Conservation (phyloP, 1,140 invertebrate genomes). For the Danaus melanippus region DNA sequence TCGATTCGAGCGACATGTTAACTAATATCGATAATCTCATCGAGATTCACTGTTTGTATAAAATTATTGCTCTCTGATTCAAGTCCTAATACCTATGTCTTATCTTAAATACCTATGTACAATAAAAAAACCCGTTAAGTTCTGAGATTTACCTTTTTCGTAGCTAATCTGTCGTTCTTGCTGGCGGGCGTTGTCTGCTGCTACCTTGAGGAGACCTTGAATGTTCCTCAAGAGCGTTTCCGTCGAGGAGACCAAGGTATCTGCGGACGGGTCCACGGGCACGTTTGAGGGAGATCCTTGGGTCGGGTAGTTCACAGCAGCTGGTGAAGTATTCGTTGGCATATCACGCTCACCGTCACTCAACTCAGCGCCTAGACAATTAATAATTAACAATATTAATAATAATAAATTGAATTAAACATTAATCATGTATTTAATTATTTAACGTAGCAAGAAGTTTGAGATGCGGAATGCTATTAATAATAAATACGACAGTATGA, state of each 20-base stretch:
- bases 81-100: no score
- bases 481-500: slow-evolving; percentile 21
- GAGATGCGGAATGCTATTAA: slow-evolving; percentile 16
- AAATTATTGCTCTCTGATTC: no score
- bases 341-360: slow-evolving; percentile 74
- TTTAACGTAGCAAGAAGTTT: no score
- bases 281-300: slow-evolving; percentile 54
- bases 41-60: slow-evolving; percentile 19
- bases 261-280: slow-evolving; percentile 73
- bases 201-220: slow-evolving; percentile 94
- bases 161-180: slow-evolving; percentile 96
- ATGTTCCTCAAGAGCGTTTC: slow-evolving; percentile 95
- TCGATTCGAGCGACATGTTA: slow-evolving; percentile 35
- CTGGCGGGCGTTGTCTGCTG: slow-evolving; percentile 94
- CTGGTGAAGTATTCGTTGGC: slow-evolving; percentile 48
- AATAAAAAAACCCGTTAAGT: no score
- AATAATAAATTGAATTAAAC: slow-evolving; percentile 4
- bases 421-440: no score
- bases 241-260: slow-evolving; percentile 80
- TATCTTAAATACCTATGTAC: slow-evolving; percentile 26
- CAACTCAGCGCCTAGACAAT: slow-evolving; percentile 69
- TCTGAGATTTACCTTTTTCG: slow-evolving; percentile 88
- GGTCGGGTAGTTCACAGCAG: slow-evolving; percentile 60
- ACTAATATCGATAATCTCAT: slow-evolving; percentile 55
- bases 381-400: slow-evolving; percentile 6